Conservation (phyloP, 2,888 invertebrate genomes). For the Parapristionchus giblindavisi region DNA sequence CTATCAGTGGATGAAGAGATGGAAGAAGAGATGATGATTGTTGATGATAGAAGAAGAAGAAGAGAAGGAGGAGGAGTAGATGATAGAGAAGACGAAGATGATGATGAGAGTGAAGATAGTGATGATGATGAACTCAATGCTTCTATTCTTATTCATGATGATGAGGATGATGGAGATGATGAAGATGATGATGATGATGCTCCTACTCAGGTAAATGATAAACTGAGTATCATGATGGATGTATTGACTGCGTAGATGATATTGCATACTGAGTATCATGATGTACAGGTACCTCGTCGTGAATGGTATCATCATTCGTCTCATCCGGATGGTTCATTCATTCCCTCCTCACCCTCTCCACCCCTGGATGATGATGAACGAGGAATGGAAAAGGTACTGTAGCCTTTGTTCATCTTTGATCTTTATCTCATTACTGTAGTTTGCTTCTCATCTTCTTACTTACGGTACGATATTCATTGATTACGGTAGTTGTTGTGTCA, state of each 20-base stretch:
- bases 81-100: neutral
- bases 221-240: too few species aligned
- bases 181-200: neutral
- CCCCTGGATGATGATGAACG: constrained; percentile 29
- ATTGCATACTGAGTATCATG: too few species aligned
- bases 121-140: constrained; percentile 32
- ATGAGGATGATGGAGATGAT: neutral
- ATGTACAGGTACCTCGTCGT: constrained; percentile 15
- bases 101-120: constrained; percentile 1
- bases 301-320: constrained; percentile 25
- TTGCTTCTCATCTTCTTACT: neutral
- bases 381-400: constrained; percentile 16
- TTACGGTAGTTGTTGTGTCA: neutral
- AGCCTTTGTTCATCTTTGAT: neutral
- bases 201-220: too few species aligned
- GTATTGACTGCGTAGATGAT: too few species aligned
- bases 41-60: neutral
- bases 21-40: neutral
- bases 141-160: neutral
- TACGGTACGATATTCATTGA: constrained; percentile 1
- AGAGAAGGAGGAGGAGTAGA: neutral
- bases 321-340: neutral
- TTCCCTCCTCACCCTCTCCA: constrained; percentile 30
- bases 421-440: neutral
- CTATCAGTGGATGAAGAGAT: neutral